Evolutionary conservation across 2,113 vertebrate species (phyloP).

Genomic region (Eidolon helvum): DNA sequence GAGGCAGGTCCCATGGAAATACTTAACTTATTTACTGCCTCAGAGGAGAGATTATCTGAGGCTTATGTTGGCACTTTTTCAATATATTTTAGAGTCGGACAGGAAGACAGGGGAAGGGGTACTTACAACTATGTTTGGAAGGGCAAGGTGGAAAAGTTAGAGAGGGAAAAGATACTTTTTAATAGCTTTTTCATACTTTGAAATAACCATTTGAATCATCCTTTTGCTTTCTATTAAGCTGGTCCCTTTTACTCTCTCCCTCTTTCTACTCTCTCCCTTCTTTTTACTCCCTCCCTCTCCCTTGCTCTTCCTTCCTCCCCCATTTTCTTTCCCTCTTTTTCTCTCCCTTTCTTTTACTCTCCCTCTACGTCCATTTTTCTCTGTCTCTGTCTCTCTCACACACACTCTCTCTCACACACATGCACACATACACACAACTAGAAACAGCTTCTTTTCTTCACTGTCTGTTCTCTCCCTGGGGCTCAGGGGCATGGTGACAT

Average conservation of each 20-base stretch:
- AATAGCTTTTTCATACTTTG: not conserved
- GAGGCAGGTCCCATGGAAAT: not conserved
- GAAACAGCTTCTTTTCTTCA: not conserved
- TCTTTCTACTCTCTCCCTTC: too few species aligned
- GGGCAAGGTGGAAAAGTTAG: not conserved
- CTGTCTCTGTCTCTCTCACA: not conserved
- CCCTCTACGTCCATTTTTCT: too few species aligned
- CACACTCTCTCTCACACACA: not conserved
- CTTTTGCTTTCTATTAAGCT: not conserved
- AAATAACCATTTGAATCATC: not conserved
- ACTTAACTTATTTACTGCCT: not conserved
- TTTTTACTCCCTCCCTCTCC: not conserved
- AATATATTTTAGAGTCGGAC: not conserved
- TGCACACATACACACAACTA: not conserved
- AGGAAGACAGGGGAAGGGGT: not conserved
- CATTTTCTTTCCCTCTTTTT: not conserved
- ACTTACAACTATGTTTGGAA: not conserved
- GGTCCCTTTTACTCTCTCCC: not conserved
- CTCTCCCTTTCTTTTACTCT: not conserved
- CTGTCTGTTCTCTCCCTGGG: not conserved
- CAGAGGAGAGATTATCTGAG: not conserved
- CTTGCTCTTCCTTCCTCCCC: not conserved
- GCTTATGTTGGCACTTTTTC: not conserved
- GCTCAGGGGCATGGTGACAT: not conserved
- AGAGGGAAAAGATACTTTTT: not conserved